A percentile compares a stretch with the other conserved stretches of the same genome.
These are phyloP conservation scores for Oreochromis aureus DNA, from an alignment of 2,113 vertebrate genomes.

Conservation along the genomic window DNA sequence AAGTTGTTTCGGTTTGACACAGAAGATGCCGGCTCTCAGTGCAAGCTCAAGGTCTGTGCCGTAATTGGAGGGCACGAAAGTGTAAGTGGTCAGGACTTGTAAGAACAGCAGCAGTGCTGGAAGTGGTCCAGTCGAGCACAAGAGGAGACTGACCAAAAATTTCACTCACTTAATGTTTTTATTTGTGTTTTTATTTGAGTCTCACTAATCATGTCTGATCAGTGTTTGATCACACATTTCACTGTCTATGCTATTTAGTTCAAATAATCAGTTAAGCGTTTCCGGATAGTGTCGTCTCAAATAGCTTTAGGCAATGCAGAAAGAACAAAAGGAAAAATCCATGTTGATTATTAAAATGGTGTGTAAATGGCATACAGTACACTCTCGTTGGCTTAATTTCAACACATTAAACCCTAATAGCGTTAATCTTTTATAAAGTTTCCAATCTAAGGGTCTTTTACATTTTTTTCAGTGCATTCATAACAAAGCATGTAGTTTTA, in stretches of 20 bases:
- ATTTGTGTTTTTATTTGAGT: not conserved
- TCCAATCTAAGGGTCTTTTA: not conserved
- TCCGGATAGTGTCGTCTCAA: not conserved
- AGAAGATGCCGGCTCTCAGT: not conserved
- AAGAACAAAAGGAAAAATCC: not conserved
- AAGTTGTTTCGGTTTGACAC: not conserved
- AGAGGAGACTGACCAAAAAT: not conserved
- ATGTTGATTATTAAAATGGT: conserved; percentile 1
- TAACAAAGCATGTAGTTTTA: not conserved
- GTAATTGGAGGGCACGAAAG: not conserved
- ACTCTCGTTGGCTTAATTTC: not conserved
- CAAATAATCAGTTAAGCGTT: not conserved
- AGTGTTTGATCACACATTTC: not conserved
- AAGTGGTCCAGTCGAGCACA: not conserved
- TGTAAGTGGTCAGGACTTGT: not conserved
- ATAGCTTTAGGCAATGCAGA: not conserved
- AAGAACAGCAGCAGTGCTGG: not conserved
- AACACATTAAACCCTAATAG: not conserved
- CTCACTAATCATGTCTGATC: not conserved
- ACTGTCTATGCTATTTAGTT: not conserved
- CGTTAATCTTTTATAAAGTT: not conserved
- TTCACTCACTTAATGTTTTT: not conserved
- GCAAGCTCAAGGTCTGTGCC: not conserved
- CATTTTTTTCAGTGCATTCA: not conserved
- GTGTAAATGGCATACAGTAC: not conserved